Evolutionary conservation across 2,797 vertebrate species (phyloP), one percentile per base, ranked within the genome.

Genomic region (Schizothorax lantsangensis): DNA sequence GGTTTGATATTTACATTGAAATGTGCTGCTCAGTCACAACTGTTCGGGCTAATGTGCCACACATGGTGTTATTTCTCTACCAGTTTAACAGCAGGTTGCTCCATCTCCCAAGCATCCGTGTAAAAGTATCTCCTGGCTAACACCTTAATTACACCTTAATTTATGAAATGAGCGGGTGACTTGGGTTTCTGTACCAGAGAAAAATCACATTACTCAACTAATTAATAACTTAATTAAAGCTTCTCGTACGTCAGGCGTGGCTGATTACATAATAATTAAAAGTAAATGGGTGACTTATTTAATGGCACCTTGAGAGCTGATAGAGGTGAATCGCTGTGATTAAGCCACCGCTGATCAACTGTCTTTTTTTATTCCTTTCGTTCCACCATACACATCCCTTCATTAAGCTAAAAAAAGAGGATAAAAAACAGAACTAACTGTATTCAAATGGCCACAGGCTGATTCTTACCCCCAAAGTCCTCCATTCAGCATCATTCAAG

Each of bases 191-290:
- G 90, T 91, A 93, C 83, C 91, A 83, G 88, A 94, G 93, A 94
- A 94, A 94, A 95, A 90, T 68, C 90, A 92, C 91, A 95, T 96
- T 95, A 95, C 95, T 95, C 91, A 92, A 92, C 92, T 94, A 96
- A 95, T 95, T 96, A 95, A 95, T 95, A 95, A 94, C 93, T 95
- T 95, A 95, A 96, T 95, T 95, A 95, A 94, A 93, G 93, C 92
- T 94, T 82, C 92, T 93, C 93, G 90, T 92, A 94, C 88, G 89
- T 94, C 95, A 94, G 92, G 91, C 88, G 83, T 93, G 93, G 92
- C 92, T 95, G 94, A 95, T 95, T 95, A 94, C 93, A 95, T 95
- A 93, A 95, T 96, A 94, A 95, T 95, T 94, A 93, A 93, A 92
- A 93, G 93, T 95, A 94, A 95, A 93, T 94, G 92, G 85, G 92